These are phyloP conservation scores for Azemiops feae DNA, from an alignment of 2,113 vertebrate species.

Conservation along the genomic window DNA sequence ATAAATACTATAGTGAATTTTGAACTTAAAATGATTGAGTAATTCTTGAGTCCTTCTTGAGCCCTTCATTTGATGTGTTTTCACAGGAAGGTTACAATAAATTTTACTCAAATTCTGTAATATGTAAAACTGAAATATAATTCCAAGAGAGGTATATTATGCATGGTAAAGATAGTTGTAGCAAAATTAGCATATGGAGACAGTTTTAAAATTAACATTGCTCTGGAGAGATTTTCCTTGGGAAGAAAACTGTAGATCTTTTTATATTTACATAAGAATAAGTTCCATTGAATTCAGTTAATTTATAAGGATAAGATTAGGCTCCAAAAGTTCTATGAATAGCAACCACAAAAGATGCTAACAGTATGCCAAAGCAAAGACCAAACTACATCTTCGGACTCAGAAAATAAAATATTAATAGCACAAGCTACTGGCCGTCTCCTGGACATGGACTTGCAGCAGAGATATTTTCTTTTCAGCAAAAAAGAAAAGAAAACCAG, in stretches of 20 bases:
- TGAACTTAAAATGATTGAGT: background rate
- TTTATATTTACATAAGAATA: background rate
- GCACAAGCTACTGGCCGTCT: background rate
- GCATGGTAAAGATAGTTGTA: background rate
- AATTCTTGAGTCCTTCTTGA: background rate
- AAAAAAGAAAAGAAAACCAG: background rate
- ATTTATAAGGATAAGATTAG: background rate
- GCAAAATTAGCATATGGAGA: background rate
- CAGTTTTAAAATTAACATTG: background rate
- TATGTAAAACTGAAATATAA: background rate
- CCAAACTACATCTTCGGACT: background rate
- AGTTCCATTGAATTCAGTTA: background rate
- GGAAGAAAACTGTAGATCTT: background rate
- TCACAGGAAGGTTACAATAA: background rate
- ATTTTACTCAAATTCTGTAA: background rate
- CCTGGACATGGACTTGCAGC: background rate
- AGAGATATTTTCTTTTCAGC: background rate
- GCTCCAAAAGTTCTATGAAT: background rate
- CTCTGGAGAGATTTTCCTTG: background rate
- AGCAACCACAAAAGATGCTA: background rate
- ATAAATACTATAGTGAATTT: background rate
- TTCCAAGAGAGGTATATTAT: background rate
- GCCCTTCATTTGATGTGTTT: background rate
- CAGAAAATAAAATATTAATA: background rate
- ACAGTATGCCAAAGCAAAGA: background rate